Evolutionary conservation across 2,888 invertebrate species (phyloP).

Genomic region (Pelosia muscerda): DNA sequence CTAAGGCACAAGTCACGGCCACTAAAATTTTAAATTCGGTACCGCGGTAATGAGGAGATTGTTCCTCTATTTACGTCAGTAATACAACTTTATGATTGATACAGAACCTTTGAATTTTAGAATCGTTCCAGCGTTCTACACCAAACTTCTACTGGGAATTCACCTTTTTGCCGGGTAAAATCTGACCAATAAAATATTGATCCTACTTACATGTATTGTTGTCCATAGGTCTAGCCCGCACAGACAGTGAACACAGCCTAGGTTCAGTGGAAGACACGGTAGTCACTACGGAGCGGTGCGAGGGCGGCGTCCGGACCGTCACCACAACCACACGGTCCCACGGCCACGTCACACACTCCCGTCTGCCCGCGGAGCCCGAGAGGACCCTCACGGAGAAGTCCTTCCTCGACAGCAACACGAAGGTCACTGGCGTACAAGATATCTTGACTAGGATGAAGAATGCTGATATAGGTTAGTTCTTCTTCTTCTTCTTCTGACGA

Average conservation of each 20-base stretch:
- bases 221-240: conserved; percentile 67
- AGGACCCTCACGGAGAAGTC: conserved; percentile 68
- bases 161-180: no score
- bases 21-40: no score
- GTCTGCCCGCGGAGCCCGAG: conserved; percentile 48
- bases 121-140: no score
- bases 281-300: conserved; percentile 62
- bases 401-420: conserved; percentile 90
- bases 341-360: conserved; percentile 47
- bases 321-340: conserved; percentile 57
- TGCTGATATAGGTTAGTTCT: conserved; percentile 88
- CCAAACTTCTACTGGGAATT: no score
- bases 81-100: no score
- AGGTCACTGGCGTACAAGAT: conserved; percentile 91
- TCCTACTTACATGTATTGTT: no score
- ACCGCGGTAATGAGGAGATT: no score
- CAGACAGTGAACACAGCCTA: conserved; percentile 80
- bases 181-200: no score
- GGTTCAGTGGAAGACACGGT: conserved; percentile 71
- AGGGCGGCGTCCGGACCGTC: conserved; percentile 60
- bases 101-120: no score
- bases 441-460: conserved; percentile 92
- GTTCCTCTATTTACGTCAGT: no score
- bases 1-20: no score
- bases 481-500: no score